Evolutionary conservation across 1,140 invertebrate genomes (phyloP).

Genomic region (Formica exsecta): DNA sequence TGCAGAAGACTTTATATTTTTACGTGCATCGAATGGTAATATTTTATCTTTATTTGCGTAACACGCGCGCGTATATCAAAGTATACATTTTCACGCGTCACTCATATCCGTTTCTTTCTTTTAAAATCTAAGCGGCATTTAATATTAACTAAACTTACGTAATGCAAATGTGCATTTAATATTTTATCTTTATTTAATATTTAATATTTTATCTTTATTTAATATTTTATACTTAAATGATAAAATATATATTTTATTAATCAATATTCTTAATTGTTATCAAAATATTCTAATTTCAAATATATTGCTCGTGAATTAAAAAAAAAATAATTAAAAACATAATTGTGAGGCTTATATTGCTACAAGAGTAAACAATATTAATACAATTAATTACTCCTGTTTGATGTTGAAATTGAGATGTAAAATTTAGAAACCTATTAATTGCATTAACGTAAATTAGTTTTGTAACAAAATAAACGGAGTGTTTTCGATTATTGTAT

Average conservation of each 20-base stretch:
- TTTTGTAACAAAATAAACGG: too few species aligned
- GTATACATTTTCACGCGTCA: not conserved
- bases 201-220: not conserved
- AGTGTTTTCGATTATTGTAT: too few species aligned
- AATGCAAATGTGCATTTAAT: not conserved
- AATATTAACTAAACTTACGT: not conserved
- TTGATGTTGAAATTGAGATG: too few species aligned
- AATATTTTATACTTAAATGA: too few species aligned
- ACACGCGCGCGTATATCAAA: not conserved
- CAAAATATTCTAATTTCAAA: too few species aligned
- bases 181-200: not conserved
- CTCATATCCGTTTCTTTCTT: not conserved
- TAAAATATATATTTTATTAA: not conserved
- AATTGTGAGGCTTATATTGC: too few species aligned
- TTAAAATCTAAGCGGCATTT: not conserved
- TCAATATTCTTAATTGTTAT: not conserved
- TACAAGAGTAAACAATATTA: too few species aligned
- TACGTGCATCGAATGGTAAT: conserved; percentile 18
- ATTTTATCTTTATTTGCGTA: conserved; percentile 53
- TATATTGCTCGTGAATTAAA: too few species aligned
- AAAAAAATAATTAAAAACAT: too few species aligned
- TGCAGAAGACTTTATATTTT: not conserved
- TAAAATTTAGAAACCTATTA: too few species aligned
- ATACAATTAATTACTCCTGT: too few species aligned
- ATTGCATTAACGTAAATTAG: too few species aligned